Conservation (phyloP, 2,113 vertebrate genomes). For the Arenaria interpres region DNA sequence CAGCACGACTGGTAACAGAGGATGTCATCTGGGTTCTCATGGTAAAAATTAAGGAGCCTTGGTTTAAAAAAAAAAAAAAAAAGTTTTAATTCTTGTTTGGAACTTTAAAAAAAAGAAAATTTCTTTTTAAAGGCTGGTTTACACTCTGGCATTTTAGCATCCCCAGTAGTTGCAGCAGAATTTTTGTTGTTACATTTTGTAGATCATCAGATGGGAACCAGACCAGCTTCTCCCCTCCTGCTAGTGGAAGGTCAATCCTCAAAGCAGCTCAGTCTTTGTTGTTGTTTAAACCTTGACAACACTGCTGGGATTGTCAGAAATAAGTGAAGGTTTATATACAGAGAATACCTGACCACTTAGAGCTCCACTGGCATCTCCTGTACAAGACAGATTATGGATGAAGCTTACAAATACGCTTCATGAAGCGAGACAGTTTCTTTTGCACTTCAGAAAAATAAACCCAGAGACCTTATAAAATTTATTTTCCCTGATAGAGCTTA, state of each 20-base stretch:
- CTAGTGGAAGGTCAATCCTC: conserved; percentile 20
- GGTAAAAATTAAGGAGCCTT: not conserved
- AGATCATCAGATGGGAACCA: not conserved
- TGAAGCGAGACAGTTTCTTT: not conserved
- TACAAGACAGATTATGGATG: not conserved
- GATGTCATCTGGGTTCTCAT: not conserved
- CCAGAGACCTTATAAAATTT: not conserved
- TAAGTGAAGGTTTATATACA: not conserved
- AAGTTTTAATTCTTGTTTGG: not conserved
- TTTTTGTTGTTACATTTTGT: not conserved
- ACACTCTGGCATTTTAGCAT: not conserved
- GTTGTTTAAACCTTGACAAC: conserved; percentile 32
- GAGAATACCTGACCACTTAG: not conserved
- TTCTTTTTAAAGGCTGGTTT: not conserved
- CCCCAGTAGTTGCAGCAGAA: not conserved
- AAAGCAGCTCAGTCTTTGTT: conserved; percentile 23
- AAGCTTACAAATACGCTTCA: not conserved
- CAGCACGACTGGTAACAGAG: not conserved
- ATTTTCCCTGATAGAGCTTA: not conserved
- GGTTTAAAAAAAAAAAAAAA: not conserved
- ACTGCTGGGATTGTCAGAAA: not conserved
- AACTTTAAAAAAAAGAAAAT: not conserved
- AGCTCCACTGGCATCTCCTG: not conserved
- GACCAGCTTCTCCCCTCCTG: not conserved
- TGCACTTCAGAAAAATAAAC: not conserved